Evolutionary conservation across 2,113 vertebrate genomes (phyloP).

Genomic region (Sminthopsis crassicaudata): DNA sequence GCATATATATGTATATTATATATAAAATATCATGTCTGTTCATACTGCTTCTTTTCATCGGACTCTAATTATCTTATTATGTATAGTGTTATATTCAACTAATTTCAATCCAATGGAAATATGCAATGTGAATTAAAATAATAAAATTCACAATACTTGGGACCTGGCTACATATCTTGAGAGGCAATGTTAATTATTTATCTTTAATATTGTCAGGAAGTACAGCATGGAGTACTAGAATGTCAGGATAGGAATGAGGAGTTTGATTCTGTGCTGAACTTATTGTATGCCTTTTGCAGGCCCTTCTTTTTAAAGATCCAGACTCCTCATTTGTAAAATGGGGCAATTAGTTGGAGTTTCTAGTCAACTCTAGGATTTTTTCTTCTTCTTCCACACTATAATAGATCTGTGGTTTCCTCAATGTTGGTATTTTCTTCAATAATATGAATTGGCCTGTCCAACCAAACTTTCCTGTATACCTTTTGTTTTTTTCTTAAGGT

Average conservation of each 20-base stretch:
- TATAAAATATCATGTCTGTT: too few relatives aligned
- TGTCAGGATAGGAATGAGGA: neutral
- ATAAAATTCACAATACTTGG: neutral
- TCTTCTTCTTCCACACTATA: neutral
- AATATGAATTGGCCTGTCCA: neutral
- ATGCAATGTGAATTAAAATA: neutral
- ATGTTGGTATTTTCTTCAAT: neutral
- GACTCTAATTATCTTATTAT: too few relatives aligned
- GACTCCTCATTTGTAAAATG: neutral
- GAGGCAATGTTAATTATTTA: neutral
- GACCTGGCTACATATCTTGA: neutral
- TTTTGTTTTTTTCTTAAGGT: neutral
- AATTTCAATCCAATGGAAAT: neutral
- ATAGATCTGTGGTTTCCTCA: neutral
- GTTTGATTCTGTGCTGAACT: neutral
- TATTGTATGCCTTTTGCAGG: neutral
- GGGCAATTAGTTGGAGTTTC: neutral
- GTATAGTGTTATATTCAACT: too few relatives aligned
- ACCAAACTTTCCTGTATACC: neutral
- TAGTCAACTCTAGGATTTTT: neutral
- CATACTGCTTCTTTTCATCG: too few relatives aligned
- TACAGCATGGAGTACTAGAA: neutral
- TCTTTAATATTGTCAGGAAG: neutral
- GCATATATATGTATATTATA: too few relatives aligned
- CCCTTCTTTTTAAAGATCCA: neutral